A percentile compares a stretch with the other conserved stretches of the same genome.
These are phyloP conservation scores for Apoderus coryli DNA, from an alignment of 2,888 invertebrate species.

Conservation along the genomic window DNA sequence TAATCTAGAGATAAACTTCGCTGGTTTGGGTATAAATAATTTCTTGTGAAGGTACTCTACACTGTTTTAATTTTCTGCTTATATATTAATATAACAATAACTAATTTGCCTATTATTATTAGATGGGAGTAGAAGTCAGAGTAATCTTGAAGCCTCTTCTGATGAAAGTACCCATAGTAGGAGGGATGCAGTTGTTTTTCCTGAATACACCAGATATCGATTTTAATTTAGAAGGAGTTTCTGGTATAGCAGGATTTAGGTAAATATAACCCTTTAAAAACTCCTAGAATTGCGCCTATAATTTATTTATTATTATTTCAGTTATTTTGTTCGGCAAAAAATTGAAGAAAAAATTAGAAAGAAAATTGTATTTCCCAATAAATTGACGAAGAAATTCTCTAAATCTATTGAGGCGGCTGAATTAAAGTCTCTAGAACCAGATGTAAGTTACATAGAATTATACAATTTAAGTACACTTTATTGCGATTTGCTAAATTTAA, in stretches of 20 bases:
- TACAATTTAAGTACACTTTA: too few species aligned
- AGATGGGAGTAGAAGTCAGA: constrained; percentile 32
- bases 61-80: too few species aligned
- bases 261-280: constrained; percentile 26
- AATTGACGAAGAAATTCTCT: constrained; percentile 73
- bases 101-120: constrained; percentile 12
- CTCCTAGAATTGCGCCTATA: too few species aligned
- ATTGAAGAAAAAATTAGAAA: constrained; percentile 28
- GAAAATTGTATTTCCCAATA: constrained; percentile 88
- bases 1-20: too few species aligned
- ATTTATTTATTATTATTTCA: too few species aligned
- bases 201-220: constrained; percentile 88
- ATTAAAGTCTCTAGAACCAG: constrained; percentile 78
- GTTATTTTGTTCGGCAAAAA: constrained; percentile 23
- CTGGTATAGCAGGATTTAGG: constrained; percentile 89
- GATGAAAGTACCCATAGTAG: constrained; percentile 75
- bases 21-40: too few species aligned
- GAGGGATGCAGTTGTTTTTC: constrained; percentile 88
- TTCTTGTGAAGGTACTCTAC: too few species aligned
- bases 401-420: constrained; percentile 65
- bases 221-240: constrained; percentile 88
- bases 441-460: constrained; percentile 39
- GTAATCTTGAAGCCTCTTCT: constrained; percentile 88
- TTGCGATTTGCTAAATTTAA: constrained; percentile 7
- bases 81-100: neutral